phyloP scores from a whole-genome alignment of 2,113 vertebrate species.

The Axis porcinus region DNA sequence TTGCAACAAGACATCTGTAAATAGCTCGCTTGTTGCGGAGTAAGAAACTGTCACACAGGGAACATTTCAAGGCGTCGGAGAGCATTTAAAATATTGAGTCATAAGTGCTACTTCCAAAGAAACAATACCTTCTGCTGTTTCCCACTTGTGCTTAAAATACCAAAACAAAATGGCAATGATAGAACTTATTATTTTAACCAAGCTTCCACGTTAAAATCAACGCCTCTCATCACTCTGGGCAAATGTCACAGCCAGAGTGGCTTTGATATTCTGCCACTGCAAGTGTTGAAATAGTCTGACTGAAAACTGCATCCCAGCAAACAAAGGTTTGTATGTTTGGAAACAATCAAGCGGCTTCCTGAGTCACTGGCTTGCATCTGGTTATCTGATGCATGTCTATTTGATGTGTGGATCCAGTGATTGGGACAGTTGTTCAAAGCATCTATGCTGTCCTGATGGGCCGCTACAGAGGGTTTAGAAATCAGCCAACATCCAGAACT shows the following conservation, averaged over 20 bases:
- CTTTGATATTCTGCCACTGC: neutral
- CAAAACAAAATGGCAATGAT: conserved; percentile 34
- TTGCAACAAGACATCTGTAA: neutral
- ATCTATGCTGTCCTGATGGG: neutral
- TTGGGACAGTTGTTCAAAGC: neutral
- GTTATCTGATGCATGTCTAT: neutral
- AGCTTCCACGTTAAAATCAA: neutral
- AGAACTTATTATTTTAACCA: conserved; percentile 49
- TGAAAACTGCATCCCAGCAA: neutral
- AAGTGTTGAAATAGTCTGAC: conserved; percentile 30
- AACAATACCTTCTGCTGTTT: conserved; percentile 29
- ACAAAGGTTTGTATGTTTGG: conserved; percentile 25
- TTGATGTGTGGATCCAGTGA: neutral
- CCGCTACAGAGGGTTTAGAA: neutral
- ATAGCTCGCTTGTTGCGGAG: neutral
- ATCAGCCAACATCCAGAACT: neutral
- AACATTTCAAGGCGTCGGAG: neutral
- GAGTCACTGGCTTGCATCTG: neutral
- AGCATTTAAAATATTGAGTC: neutral
- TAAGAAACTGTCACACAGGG: neutral
- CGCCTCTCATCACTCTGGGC: neutral
- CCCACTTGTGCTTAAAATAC: conserved; percentile 14
- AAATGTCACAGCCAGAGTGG: conserved; percentile 7
- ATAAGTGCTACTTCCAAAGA: neutral
- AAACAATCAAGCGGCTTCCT: neutral